A percentile compares a stretch with the other conserved stretches of the same genome.
phyloP scores from a whole-genome alignment of 23 tunicate species.

The Pegea sp. region DNA sequence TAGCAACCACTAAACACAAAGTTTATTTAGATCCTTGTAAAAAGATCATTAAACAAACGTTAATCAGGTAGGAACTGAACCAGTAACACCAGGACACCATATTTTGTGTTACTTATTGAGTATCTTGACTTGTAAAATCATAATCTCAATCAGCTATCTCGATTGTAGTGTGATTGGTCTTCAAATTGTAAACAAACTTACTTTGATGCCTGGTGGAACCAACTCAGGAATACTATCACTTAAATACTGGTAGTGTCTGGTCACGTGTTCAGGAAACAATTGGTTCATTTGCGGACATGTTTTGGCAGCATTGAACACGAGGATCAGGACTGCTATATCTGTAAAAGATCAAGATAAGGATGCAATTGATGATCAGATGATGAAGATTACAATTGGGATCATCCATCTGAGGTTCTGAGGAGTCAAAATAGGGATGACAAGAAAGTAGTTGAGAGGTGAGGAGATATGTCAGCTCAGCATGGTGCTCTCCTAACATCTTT shows the following conservation, averaged over 20 bases:
- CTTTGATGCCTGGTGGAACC: conserved; percentile 77
- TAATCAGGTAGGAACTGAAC: no score
- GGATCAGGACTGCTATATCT: conserved; percentile 65
- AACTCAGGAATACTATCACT: conserved; percentile 80
- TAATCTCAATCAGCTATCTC: no score
- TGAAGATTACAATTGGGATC: conserved; percentile 87
- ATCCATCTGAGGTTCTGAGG: conserved; percentile 86
- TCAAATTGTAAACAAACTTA: conserved; percentile 3
- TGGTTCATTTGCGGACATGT: conserved; percentile 48
- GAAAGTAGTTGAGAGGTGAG: conserved; percentile 73
- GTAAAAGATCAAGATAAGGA: background rate
- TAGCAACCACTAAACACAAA: conserved; percentile 18
- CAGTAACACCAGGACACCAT: no score
- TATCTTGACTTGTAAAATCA: no score
- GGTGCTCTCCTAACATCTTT: conserved; percentile 62
- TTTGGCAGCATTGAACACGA: conserved; percentile 83
- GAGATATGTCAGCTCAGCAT: conserved; percentile 52
- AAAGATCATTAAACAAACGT: conserved; percentile 22
- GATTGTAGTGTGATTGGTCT: no score
- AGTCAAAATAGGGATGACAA: conserved; percentile 76
- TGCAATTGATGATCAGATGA: background rate
- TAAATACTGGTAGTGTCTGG: conserved; percentile 75
- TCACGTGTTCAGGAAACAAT: conserved; percentile 78
- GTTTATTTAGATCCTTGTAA: conserved; percentile 16
- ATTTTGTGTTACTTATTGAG: no score